These are phyloP conservation scores for Carlito syrichta DNA, from an alignment of 2,113 vertebrate genomes.

Conservation along the genomic window DNA sequence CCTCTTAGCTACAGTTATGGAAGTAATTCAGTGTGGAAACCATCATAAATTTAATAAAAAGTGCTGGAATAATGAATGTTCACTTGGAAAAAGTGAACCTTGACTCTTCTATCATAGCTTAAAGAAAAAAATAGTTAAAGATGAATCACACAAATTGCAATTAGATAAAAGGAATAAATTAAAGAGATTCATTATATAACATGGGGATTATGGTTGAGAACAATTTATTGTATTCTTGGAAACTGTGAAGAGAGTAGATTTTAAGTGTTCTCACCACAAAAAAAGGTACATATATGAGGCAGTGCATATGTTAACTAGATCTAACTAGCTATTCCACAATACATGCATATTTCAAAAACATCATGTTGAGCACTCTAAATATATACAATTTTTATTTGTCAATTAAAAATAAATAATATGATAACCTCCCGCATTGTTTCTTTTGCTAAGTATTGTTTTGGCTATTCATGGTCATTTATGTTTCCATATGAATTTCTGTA, in stretches of 20 bases:
- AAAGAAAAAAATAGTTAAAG: background rate
- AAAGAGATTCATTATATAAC: background rate
- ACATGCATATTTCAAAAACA: background rate
- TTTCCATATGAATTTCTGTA: no score
- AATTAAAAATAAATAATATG: no score
- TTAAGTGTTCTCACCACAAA: background rate
- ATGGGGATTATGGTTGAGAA: background rate
- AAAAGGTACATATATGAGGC: background rate
- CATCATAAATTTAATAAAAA: background rate
- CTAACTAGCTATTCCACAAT: background rate
- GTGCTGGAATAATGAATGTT: background rate
- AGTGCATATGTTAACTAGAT: background rate
- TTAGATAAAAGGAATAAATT: background rate
- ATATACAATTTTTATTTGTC: background rate
- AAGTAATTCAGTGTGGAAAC: background rate
- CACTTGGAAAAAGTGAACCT: background rate
- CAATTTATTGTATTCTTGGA: background rate
- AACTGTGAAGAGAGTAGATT: background rate
- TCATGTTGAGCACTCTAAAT: background rate
- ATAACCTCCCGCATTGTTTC: no score
- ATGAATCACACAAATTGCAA: background rate
- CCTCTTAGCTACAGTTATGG: background rate
- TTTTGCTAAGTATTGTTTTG: no score
- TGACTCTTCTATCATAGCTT: background rate
- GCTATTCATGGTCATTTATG: no score